These are phyloP conservation scores for Conus betulinus DNA, from an alignment of 1,140 invertebrate genomes.

Conservation along the genomic window DNA sequence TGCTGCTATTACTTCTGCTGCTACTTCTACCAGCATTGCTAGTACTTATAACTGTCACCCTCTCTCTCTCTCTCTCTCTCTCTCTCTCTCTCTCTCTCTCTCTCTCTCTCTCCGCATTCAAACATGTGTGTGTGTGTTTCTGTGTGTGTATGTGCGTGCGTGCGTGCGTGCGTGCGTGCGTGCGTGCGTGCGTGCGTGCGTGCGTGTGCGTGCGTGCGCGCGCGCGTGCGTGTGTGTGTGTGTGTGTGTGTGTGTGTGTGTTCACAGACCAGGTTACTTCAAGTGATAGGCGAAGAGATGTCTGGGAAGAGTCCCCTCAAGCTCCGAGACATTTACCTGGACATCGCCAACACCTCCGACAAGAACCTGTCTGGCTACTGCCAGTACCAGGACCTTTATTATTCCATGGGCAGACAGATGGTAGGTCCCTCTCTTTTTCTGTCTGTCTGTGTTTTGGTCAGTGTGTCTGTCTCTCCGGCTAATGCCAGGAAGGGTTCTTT, in stretches of 20 bases:
- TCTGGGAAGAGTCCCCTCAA: slow-evolving; percentile 28
- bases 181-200: background rate
- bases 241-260: too few relatives aligned
- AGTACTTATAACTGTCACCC: too few relatives aligned
- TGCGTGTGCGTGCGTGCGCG: background rate
- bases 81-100: too few relatives aligned
- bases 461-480: background rate
- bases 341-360: slow-evolving; percentile 45
- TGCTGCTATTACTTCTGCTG: too few relatives aligned
- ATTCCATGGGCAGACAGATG: slow-evolving; percentile 29
- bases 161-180: too few relatives aligned
- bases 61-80: too few relatives aligned
- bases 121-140: background rate
- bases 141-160: too few relatives aligned
- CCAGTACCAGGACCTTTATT: slow-evolving; percentile 46
- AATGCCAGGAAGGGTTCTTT: slow-evolving; percentile 45
- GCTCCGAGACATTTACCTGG: slow-evolving; percentile 50
- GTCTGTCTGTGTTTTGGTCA: background rate
- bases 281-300: slow-evolving; percentile 43
- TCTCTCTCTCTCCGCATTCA: too few relatives aligned
- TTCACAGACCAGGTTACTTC: slow-evolving; percentile 32
- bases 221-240: background rate
- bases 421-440: slow-evolving; percentile 25
- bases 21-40: too few relatives aligned
- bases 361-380: slow-evolving; percentile 49